Conservation (phyloP, 1,140 invertebrate species). For the Lerema accius region DNA sequence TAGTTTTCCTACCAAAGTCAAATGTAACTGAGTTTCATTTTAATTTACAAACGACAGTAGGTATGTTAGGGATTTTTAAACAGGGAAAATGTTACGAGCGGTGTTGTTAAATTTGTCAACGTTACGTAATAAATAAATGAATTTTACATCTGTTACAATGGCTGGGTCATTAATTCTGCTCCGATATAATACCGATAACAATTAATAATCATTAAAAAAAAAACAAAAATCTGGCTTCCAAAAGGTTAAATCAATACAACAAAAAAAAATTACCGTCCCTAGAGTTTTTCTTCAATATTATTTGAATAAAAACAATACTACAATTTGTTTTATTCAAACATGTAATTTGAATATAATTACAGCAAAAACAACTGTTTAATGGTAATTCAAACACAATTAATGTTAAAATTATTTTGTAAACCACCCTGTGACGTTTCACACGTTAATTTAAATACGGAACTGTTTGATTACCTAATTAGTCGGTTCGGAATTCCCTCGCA, state of each 20-base stretch:
- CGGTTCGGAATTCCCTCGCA: conserved; percentile 6
- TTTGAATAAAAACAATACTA: too few relatives aligned
- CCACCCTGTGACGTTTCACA: not conserved
- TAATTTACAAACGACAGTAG: not conserved
- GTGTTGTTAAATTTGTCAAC: too few relatives aligned
- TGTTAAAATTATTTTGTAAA: not conserved
- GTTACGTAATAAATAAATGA: too few relatives aligned
- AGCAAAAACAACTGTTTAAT: not conserved
- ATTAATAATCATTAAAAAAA: too few relatives aligned
- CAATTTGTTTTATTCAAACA: not conserved
- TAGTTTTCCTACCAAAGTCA: not conserved
- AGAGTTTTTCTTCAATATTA: too few relatives aligned
- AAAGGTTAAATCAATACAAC: too few relatives aligned
- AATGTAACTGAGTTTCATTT: not conserved
- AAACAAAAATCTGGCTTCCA: too few relatives aligned
- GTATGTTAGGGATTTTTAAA: not conserved
- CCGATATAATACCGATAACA: too few relatives aligned
- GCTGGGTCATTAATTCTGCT: too few relatives aligned
- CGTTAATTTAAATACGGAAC: conserved; percentile 12
- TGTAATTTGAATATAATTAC: not conserved
- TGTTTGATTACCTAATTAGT: conserved; percentile 15
- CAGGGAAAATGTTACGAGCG: too few relatives aligned
- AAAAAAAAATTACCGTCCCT: too few relatives aligned
- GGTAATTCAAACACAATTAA: not conserved
- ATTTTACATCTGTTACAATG: too few relatives aligned